Percentiles rank a stretch among this genome's conserved stretches.
phyloP scores from a whole-genome alignment of 2,797 vertebrate species.

The Ambastaia sidthimunki region DNA sequence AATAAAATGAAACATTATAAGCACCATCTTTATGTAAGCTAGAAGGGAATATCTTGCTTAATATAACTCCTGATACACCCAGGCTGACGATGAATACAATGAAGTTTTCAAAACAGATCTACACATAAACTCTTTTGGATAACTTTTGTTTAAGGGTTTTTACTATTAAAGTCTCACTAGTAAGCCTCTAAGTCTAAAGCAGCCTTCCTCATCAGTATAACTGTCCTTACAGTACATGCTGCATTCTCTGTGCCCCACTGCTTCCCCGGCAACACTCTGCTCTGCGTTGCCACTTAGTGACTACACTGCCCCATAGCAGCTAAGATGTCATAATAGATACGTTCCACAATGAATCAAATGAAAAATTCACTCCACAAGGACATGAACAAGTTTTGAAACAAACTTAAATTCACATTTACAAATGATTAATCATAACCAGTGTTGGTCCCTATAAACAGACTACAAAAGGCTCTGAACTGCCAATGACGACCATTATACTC shows the following conservation, averaged over 20 bases:
- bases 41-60: too few species aligned
- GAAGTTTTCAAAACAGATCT: background rate
- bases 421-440: too few species aligned
- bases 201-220: conserved; percentile 92
- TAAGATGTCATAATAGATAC: conserved; percentile 56
- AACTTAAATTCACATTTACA: too few species aligned
- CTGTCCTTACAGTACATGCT: conserved; percentile 91
- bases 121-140: background rate
- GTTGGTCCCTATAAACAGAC: too few species aligned
- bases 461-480: too few species aligned
- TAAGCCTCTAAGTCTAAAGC: conserved; percentile 91
- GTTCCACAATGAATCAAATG: background rate
- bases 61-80: conserved; percentile 73
- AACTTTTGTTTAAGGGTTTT: background rate
- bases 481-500: too few species aligned
- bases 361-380: background rate
- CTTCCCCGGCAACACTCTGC: conserved; percentile 92
- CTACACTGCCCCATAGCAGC: conserved; percentile 92
- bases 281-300: conserved; percentile 95
- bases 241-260: conserved; percentile 90
- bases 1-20: too few species aligned
- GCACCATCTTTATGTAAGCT: too few species aligned
- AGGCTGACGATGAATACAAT: conserved; percentile 72
- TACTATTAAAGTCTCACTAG: conserved; percentile 81
- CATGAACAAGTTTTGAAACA: background rate